A percentile compares a stretch with the other conserved stretches of the same genome.
Evolutionary conservation across 2,888 invertebrate genomes (phyloP).

Genomic region (Nasonovia ribisnigri): DNA sequence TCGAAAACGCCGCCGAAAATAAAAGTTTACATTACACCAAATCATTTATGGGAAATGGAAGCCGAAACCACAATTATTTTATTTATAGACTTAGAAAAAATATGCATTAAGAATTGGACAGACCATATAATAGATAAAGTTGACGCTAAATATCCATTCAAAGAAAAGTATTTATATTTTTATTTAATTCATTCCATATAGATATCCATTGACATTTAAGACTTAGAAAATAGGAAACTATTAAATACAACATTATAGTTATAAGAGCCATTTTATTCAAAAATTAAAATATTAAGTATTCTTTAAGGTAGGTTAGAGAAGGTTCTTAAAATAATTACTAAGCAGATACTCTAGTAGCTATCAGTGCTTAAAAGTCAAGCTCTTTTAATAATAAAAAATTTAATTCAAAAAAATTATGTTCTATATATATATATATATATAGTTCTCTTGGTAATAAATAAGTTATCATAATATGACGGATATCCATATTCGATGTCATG

Average conservation of each 20-base stretch:
- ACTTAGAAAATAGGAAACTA: background rate
- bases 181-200: background rate
- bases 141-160: constrained; percentile 34
- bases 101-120: background rate
- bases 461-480: background rate
- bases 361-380: too few relatives aligned
- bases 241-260: background rate
- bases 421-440: too few relatives aligned
- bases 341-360: background rate
- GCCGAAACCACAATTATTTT: constrained; percentile 3
- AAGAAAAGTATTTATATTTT: constrained; percentile 53
- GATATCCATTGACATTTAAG: background rate
- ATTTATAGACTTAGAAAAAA: constrained; percentile 11
- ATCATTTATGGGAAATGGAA: constrained; percentile 51
- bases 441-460: background rate
- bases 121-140: background rate
- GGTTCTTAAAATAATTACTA: background rate
- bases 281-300: background rate
- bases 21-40: constrained; percentile 21
- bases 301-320: background rate
- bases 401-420: background rate
- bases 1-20: background rate
- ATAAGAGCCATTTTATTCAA: background rate
- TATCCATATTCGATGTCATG: background rate
- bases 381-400: background rate